phyloP scores from a whole-genome alignment of 2,113 vertebrate genomes.

The Rhinichthys klamathensis region DNA sequence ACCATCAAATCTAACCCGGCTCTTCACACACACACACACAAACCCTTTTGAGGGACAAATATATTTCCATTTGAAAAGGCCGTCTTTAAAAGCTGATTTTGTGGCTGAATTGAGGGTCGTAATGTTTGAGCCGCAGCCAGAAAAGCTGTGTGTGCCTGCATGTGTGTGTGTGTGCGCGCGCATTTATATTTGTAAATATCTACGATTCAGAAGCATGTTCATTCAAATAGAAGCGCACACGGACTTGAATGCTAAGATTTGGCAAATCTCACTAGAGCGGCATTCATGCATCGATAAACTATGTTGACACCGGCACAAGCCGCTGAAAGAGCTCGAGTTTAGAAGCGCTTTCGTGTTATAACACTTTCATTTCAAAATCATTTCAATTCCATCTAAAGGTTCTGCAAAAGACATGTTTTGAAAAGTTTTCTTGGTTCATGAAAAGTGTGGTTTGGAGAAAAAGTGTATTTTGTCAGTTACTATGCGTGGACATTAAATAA shows the following conservation, averaged over 20 bases:
- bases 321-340: constrained; percentile 1
- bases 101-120: constrained; percentile 64
- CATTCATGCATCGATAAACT: constrained; percentile 52
- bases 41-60: constrained; percentile 68
- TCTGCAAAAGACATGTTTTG: background rate
- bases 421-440: background rate
- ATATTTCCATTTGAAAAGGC: constrained; percentile 80
- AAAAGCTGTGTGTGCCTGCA: constrained; percentile 32
- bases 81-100: constrained; percentile 64
- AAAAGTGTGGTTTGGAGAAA: background rate
- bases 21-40: constrained; percentile 33
- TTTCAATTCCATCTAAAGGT: background rate
- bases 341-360: background rate
- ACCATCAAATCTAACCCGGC: constrained; percentile 80
- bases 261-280: constrained; percentile 18
- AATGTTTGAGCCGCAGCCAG: constrained; percentile 66
- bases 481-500: background rate
- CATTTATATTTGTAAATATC: constrained; percentile 47
- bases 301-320: constrained; percentile 13
- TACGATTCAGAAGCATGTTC: constrained; percentile 15
- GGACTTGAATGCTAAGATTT: constrained; percentile 19
- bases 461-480: constrained; percentile 3
- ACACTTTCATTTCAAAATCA: background rate
- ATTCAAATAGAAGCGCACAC: constrained; percentile 35
- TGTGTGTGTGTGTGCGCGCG: constrained; percentile 29